Base-by-base conservation (phyloP, 2,113 vertebrate species). In the Garra rufa region DNA sequence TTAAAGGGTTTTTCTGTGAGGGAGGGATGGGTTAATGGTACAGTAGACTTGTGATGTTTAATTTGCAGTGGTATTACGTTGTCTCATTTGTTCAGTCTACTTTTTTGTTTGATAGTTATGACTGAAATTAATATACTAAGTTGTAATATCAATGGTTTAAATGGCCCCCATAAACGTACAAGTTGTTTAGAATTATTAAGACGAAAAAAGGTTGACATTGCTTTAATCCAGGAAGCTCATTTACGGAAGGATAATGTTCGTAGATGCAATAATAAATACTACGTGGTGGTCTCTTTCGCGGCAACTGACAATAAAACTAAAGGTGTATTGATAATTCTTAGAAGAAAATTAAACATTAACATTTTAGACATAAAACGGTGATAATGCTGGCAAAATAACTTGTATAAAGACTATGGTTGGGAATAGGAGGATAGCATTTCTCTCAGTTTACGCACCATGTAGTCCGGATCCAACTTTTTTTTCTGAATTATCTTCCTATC, bases 311-410 rank as follows among this genome's bases (percentile, higher is more conserved):
- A 83, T 17, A 83, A 73, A 74, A 83, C 69, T 55, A 74, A 74
- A 24, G 44, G 63, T n/a, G 65, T 71, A 4, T 13, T 82, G 21
- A 70, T 82, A 1, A 9, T 71, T 30, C 13, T 38, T 28, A 0
- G 65, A 10, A 38, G 80, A 17, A 55, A 52, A 6, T 14, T 52
- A 30, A 38, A 30, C n/a, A 34, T 82, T 15, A n/a, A n/a, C 50
- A 74, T 73, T 26, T 13, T 74, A 17, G 44, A 82, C 11, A 57
- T 10, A n/a, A 6, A 63, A 46, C 24, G 46, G 30, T 52, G 65
- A 82, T 82, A 17, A 63, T 70, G 30, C 67, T 48, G 46, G 81
- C 46, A 83, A 48, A 57, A 74, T n/a, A 57, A 41, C 50, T 83
- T 44, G 24, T 38, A 50, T 82, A 10, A 73, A 82, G 30, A 28